Evolutionary conservation across 2,113 vertebrate genomes (phyloP).

Genomic region (Gavialis gangeticus): DNA sequence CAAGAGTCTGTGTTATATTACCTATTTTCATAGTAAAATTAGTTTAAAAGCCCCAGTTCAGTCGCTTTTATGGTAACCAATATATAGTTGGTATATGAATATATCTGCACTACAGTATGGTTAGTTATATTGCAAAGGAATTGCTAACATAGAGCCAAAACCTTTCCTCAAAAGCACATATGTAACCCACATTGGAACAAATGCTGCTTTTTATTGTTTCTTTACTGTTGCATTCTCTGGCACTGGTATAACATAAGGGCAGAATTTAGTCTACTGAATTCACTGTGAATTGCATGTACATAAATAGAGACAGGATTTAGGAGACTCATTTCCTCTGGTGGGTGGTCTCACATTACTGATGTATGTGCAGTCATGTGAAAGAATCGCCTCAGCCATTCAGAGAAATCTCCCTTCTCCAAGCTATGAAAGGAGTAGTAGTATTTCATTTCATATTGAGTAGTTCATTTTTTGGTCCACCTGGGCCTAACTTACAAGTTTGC

Average conservation of each 20-base stretch:
- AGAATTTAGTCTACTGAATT: not conserved
- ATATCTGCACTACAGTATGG: too few relatives aligned
- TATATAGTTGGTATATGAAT: too few relatives aligned
- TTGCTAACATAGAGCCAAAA: not conserved
- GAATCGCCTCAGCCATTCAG: not conserved
- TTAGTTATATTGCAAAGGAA: not conserved
- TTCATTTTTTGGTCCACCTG: too few relatives aligned
- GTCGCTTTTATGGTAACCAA: too few relatives aligned
- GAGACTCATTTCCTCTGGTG: slow-evolving; percentile 7
- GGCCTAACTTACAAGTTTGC: too few relatives aligned
- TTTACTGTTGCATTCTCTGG: not conserved
- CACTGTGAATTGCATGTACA: not conserved
- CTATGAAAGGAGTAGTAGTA: not conserved
- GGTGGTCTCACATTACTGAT: not conserved
- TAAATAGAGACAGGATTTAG: slow-evolving; percentile 23
- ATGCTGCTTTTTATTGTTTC: not conserved
- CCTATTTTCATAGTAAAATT: not conserved
- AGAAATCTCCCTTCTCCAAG: not conserved
- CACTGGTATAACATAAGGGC: not conserved
- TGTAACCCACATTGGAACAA: not conserved
- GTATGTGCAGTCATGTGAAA: not conserved
- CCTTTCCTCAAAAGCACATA: not conserved
- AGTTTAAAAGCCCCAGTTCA: not conserved
- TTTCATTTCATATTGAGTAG: not conserved
- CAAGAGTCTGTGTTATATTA: too few relatives aligned